Base-by-base conservation (phyloP, 2,113 vertebrate species). In the Myrmecophaga tridactyla region DNA sequence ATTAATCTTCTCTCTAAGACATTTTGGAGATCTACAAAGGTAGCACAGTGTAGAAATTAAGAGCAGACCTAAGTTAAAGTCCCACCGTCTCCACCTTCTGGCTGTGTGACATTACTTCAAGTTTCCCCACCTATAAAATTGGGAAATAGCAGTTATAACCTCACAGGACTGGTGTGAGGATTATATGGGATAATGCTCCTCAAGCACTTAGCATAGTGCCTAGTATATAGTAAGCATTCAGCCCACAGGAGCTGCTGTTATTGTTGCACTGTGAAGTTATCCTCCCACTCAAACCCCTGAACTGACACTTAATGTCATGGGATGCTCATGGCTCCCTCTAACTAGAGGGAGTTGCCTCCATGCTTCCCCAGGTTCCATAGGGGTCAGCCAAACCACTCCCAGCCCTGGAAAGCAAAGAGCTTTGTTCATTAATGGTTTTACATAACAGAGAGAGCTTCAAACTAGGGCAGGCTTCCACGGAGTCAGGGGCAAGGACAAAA, bases 391-490 rank as follows among this genome's bases (percentile, higher is more conserved):
- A 87, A 53, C n/a, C 84, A 85, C 75, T 96, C 43, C 21, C 60
- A 92, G 78, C 60, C 86, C 80, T 94, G 51, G 78, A 92, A 97
- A 95, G 92, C 86, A 83, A 6, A 86, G 31, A 36, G 56, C 18
- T 80, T 95, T 73, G 78, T 84, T 92, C 62, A 58, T 72, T 90
- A 95, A 95, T 89, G 72, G 63, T 56, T 96, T 96, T 84, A 84
- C 41, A 76, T 85, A 94, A 91, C 83, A 93, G 72, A n/a, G 46
- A 92, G 83, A 83, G 58, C 41, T n/a, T 92, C 81, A 86, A 72
- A 81, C 53, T 43, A 36, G 67, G 78, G 78, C 85, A 96, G 60
- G 65, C 25, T 95, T 94, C 92, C 95, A 95, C 87, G 9, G 76
- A 94, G 36, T 36, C 29, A 25, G 13, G 48, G 11, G 11, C 18